Evolutionary conservation across 64 coral and sea anemone species (phyloP).

Genomic region (Astreopora myriophthalma): DNA sequence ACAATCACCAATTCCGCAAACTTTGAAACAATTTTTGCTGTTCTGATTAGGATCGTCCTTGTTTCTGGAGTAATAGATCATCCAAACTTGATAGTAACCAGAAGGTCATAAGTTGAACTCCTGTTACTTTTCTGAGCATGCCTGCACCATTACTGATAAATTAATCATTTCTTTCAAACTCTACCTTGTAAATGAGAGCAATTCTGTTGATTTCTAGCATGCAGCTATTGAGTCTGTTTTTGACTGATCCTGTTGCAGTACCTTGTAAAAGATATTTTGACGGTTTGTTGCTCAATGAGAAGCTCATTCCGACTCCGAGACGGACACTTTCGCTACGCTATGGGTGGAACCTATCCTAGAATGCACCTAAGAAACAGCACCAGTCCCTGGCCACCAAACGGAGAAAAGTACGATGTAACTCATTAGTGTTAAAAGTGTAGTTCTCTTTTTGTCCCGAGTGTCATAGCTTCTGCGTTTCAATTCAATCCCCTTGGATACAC

Average conservation of each 20-base stretch:
- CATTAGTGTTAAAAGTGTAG: neutral
- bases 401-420: slow-evolving; percentile 20
- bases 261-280: slow-evolving; percentile 94
- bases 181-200: neutral
- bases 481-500: no score
- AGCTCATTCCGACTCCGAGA: slow-evolving; percentile 82
- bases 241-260: slow-evolving; percentile 48
- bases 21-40: no score
- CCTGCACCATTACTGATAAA: no score
- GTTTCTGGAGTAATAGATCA: no score
- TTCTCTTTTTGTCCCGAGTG: no score
- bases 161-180: no score
- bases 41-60: no score
- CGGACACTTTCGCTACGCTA: slow-evolving; percentile 86
- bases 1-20: no score
- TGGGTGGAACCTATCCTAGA: slow-evolving; percentile 78
- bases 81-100: no score
- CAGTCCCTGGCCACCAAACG: slow-evolving; percentile 77
- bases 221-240: neutral
- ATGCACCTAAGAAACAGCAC: slow-evolving; percentile 90
- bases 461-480: no score
- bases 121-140: no score
- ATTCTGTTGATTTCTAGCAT: neutral
- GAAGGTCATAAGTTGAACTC: no score
- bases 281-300: slow-evolving; percentile 75